Evolutionary conservation across 2,888 invertebrate species (phyloP), one percentile per base, ranked within the genome.

Genomic region (Liodrosophila aerea): DNA sequence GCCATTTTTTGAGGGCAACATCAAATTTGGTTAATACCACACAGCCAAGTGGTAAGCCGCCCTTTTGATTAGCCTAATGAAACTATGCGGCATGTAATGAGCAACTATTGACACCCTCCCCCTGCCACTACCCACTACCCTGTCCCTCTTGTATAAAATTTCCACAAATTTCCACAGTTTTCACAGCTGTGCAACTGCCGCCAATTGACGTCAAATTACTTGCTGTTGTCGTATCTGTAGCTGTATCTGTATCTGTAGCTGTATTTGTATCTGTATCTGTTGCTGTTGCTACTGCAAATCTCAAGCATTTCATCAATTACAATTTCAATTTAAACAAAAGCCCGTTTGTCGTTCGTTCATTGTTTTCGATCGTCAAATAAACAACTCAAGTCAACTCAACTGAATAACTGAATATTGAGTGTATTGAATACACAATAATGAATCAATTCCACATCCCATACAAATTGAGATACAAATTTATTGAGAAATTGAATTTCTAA

Each of bases 271-370:
- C 18, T 50, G 44, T 49, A 34, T 29, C 18, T 43, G 30, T 51
- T 29, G 45, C 50, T 46, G 47, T 27, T 22, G 47, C 11, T 29
- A 40, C 49, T 50, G 50, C 56, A 50, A 53, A 53, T 53, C 53
- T 86, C 81, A 80, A 87, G 83, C 82, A 87, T 87, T 85, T 86
- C 70, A 77, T 82, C 81, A 86, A 86, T 86, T 80, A 87, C 81
- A 87, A 87, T 84, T 85, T 86, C 87, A 87, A 86, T 86, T 86
- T 76, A 86, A 86, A 76, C 72, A 62, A 73, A 85, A 73, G 59
- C 59, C 36, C 8, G 7, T 13, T 12, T 13, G 9, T 36, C 50
- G 53, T 62, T 60, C 52, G 53, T 62, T 64, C 68, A 52, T 61
- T 77, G 65, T 63, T 56, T 69, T 57, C 54, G 73, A 73, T 77